Percentiles rank a stretch among this genome's conserved stretches.
These are phyloP conservation scores for Embidobia sp. DNA, from an alignment of 2,888 invertebrate species.

Conservation along the genomic window DNA sequence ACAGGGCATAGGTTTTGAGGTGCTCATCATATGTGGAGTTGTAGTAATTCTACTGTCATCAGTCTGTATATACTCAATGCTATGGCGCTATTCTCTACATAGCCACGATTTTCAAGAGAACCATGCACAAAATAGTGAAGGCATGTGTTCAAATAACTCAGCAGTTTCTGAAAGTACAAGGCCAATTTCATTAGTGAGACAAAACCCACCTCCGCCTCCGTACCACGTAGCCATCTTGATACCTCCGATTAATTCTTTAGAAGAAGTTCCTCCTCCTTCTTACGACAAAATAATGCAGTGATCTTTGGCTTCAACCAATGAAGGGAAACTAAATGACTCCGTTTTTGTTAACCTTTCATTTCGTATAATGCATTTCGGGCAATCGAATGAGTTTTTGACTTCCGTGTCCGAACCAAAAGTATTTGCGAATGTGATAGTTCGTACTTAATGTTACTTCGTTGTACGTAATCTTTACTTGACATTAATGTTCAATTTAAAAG, in stretches of 20 bases:
- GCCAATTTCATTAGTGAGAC: constrained; percentile 72
- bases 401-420: constrained; percentile 13
- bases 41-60: constrained; percentile 75
- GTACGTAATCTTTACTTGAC: constrained; percentile 5
- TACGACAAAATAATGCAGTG: constrained; percentile 87
- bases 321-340: too few species aligned
- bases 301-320: constrained; percentile 6
- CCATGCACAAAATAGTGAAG: constrained; percentile 70
- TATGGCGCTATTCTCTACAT: constrained; percentile 71
- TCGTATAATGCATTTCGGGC: too few species aligned
- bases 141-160: constrained; percentile 69
- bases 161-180: constrained; percentile 68
- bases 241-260: constrained; percentile 82
- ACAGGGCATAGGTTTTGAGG: constrained; percentile 84
- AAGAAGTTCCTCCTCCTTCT: constrained; percentile 87
- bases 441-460: constrained; percentile 6
- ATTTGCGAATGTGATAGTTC: constrained; percentile 35
- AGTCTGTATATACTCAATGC: constrained; percentile 75
- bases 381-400: too few species aligned
- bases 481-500: constrained; percentile 13
- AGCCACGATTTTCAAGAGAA: constrained; percentile 66
- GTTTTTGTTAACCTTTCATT: too few species aligned
- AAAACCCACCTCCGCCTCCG: constrained; percentile 87
- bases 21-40: constrained; percentile 83
- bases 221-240: constrained; percentile 89